Conservation (phyloP, 2,888 invertebrate genomes). For the Tipula confusa region DNA sequence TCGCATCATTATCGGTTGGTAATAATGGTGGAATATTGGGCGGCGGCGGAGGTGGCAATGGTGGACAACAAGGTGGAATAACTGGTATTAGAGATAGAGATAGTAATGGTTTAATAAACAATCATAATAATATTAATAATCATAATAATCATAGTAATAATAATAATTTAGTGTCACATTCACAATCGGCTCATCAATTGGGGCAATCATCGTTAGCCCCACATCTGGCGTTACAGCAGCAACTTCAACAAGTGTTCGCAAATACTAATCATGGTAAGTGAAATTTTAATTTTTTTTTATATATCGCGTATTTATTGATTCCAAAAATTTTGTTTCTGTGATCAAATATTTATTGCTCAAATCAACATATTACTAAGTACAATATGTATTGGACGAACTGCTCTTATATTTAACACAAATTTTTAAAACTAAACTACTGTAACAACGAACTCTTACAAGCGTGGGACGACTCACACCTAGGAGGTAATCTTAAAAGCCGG, state of each 20-base stretch:
- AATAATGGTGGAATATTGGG: constrained; percentile 34
- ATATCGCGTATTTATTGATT: too few species aligned
- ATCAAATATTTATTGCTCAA: too few species aligned
- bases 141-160: constrained; percentile 37
- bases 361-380: too few species aligned
- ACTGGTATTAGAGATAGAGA: constrained; percentile 38
- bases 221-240: constrained; percentile 59
- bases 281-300: not conserved
- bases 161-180: constrained; percentile 45
- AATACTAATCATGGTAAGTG: constrained; percentile 51
- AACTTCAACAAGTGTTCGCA: constrained; percentile 57
- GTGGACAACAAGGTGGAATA: constrained; percentile 35
- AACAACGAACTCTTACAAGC: too few species aligned
- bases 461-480: too few species aligned
- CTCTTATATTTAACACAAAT: too few species aligned
- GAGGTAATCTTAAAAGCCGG: too few species aligned
- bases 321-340: too few species aligned
- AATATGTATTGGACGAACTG: too few species aligned
- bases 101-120: constrained; percentile 35
- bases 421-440: too few species aligned
- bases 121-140: constrained; percentile 34
- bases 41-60: not conserved
- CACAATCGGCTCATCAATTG: constrained; percentile 49
- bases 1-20: constrained; percentile 40
- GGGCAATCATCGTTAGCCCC: constrained; percentile 52